Conservation (phyloP, 2,113 vertebrate genomes). For the Caracal caracal region DNA sequence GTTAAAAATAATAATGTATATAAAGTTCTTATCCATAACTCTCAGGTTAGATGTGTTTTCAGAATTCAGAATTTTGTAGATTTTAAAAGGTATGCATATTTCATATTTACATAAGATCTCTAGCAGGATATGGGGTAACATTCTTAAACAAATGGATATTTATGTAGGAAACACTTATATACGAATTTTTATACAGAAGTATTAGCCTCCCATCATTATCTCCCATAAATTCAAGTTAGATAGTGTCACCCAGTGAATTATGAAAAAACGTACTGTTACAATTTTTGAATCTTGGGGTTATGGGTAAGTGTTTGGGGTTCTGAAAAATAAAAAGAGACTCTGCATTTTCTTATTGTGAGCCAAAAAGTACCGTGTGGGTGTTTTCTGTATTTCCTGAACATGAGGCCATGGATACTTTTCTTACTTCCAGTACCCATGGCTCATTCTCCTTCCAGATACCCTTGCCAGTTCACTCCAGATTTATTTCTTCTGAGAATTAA, state of each 20-base stretch:
- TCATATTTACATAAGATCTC: neutral
- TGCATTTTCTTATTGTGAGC: neutral
- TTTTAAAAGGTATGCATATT: neutral
- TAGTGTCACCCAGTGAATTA: neutral
- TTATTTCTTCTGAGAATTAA: neutral
- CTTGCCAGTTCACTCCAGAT: neutral
- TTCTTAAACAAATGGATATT: neutral
- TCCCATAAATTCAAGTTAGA: neutral
- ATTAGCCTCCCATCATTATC: neutral
- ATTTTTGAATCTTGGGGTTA: neutral
- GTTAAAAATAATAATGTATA: neutral
- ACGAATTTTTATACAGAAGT: neutral
- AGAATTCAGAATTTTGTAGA: neutral
- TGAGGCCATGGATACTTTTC: neutral
- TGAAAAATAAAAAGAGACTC: neutral
- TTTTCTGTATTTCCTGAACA: neutral
- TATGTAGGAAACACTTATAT: neutral
- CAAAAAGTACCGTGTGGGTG: neutral
- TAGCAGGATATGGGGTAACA: neutral
- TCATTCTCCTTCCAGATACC: neutral
- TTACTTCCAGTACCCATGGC: neutral
- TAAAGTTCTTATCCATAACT: neutral
- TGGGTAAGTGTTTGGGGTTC: neutral
- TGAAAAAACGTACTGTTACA: neutral
- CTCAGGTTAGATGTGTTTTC: neutral